Base-by-base conservation (phyloP, 1,140 invertebrate species). In the Cyclina sinensis region DNA sequence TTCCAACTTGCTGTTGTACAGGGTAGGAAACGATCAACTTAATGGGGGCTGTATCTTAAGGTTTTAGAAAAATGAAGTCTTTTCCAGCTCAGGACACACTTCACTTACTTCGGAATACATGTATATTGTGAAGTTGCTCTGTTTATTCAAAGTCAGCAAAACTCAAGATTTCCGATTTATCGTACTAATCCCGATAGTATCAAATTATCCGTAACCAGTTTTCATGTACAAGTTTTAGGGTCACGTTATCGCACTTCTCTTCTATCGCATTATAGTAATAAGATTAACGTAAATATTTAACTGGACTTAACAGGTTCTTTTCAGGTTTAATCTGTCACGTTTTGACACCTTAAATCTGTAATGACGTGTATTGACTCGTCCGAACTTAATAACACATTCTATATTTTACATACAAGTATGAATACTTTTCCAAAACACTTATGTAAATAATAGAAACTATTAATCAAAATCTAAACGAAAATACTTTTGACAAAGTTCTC, bases 201-300 rank as follows among this genome's bases (percentile, higher is more conserved):
- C n/a, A n/a, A n/a, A n/a, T n/a, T n/a, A n/a, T n/a, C n/a, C n/a
- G n/a, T n/a, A n/a, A n/a, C n/a, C n/a, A n/a, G n/a, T n/a, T n/a
- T n/a, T n/a, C 14, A 43, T 62, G 57, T 27, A 4, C 57, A 24
- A 62, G 57, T 62, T 62, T 62, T 62, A 62, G 7, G 57, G 57
- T 24, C 57, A 62, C 57, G 4, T 27, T 27, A 7, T 24, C 18
- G 3, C 57, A 24, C 7, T 27, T 62, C 57, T 62, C 27, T 11
- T 62, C 57, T 62, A n/a, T 2, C 27, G 57, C 24, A 62, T 27
- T 24, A 62, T 24, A 27, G 9, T 62, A 62, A 62, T 62, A 24
- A 62, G 57, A 62, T 62, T 62, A 62, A 62, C 24, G 57, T 62
- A 27, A 62, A 62, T 62, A 62, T 62, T 62, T 62, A 62, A 62